These are phyloP conservation scores for Neogobius melanostomus DNA, from an alignment of 2,113 vertebrate genomes.

Conservation along the genomic window DNA sequence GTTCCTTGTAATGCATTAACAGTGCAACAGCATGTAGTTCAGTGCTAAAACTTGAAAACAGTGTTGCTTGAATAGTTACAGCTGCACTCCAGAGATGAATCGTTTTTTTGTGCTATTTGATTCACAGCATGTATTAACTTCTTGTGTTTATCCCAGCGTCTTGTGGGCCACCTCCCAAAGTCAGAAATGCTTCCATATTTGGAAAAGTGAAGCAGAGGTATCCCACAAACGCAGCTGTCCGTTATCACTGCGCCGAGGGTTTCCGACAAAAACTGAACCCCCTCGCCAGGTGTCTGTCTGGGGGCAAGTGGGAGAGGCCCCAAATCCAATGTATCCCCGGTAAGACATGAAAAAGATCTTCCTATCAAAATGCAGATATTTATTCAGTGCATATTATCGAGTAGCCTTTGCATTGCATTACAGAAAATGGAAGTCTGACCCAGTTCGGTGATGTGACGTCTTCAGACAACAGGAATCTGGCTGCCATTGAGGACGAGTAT, in stretches of 20 bases:
- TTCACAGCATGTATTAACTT: background rate
- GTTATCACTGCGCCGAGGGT: conserved; percentile 83
- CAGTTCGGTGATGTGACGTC: conserved; percentile 20
- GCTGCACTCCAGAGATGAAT: no score
- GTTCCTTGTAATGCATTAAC: no score
- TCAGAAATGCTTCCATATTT: conserved; percentile 79
- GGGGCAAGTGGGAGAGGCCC: conserved; percentile 85
- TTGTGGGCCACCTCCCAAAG: conserved; percentile 83
- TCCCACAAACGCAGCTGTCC: conserved; percentile 77
- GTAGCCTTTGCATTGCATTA: conserved; percentile 5
- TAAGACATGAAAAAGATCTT: conserved; percentile 56
- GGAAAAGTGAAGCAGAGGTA: conserved; percentile 81
- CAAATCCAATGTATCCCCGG: conserved; percentile 83
- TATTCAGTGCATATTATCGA: background rate
- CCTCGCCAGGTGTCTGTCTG: conserved; percentile 80
- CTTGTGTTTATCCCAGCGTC: conserved; percentile 61
- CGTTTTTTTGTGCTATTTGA: no score
- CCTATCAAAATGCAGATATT: background rate
- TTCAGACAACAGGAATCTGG: conserved; percentile 17
- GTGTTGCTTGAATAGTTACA: no score
- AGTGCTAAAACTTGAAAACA: no score
- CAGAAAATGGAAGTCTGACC: conserved; percentile 40
- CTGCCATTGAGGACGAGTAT: conserved; percentile 29
- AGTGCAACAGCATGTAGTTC: no score
- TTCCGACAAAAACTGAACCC: conserved; percentile 83